Evolutionary conservation across 1,140 invertebrate species (phyloP).

Genomic region (Bombus superbus): DNA sequence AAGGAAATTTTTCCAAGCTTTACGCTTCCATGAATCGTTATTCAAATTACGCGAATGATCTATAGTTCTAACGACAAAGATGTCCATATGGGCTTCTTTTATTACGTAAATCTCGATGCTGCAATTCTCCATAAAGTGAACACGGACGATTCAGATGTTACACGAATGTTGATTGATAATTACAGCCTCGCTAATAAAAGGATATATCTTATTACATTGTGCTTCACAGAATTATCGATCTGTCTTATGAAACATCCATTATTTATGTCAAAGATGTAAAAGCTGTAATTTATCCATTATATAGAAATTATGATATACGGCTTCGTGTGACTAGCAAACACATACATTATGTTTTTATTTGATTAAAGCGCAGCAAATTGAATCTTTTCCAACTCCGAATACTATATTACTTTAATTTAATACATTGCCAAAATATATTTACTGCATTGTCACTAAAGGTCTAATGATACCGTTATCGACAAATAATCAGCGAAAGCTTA

Average conservation of each 20-base stretch:
- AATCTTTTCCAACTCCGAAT: neutral
- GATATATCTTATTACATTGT: neutral
- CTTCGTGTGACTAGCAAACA: neutral
- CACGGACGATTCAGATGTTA: neutral
- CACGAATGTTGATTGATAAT: slow-evolving; percentile 4
- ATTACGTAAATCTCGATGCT: neutral
- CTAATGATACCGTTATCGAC: neutral
- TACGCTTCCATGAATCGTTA: neutral
- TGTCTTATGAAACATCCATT: slow-evolving; percentile 11
- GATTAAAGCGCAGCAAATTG: neutral
- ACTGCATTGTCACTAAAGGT: neutral
- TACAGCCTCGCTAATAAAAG: neutral
- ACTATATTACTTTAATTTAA: neutral
- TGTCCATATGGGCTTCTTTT: neutral
- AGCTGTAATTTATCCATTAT: neutral
- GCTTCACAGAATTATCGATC: neutral
- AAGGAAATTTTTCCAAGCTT: neutral
- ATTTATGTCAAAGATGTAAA: neutral
- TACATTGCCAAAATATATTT: too few species aligned
- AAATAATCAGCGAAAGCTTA: neutral
- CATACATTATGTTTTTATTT: neutral
- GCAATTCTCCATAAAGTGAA: slow-evolving; percentile 3
- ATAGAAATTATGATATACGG: neutral
- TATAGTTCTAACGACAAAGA: neutral
- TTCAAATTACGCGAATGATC: neutral